Evolutionary conservation across 1,140 invertebrate genomes (phyloP).

Genomic region (Drosophila tristis): DNA sequence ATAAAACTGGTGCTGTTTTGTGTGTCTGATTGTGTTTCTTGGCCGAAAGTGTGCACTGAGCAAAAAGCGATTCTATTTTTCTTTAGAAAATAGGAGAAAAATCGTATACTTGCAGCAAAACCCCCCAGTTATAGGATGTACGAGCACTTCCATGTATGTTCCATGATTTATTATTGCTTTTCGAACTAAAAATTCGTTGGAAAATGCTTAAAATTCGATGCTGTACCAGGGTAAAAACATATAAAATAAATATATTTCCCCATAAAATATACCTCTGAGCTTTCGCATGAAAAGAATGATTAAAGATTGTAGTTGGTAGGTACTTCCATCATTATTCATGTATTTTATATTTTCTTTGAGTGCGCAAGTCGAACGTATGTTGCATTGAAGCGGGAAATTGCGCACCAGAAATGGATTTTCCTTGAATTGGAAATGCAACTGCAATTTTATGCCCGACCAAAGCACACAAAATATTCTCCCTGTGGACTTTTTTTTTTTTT

Average conservation of each 20-base stretch:
- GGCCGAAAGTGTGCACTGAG: not conserved
- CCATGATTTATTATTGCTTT: too few species aligned
- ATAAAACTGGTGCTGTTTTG: constrained; percentile 20
- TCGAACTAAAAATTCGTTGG: too few species aligned
- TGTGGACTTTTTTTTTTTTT: too few species aligned
- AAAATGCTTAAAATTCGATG: too few species aligned
- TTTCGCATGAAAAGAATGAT: not conserved
- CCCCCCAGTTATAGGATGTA: not conserved
- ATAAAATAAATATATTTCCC: not conserved
- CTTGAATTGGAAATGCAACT: constrained; percentile 30
- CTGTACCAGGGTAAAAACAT: too few species aligned
- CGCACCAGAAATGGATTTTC: constrained; percentile 15
- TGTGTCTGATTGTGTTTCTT: constrained; percentile 6
- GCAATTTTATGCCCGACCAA: constrained; percentile 22
- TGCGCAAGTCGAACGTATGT: not conserved
- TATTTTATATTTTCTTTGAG: too few species aligned
- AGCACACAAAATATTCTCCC: not conserved
- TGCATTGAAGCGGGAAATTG: constrained; percentile 29
- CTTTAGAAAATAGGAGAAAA: not conserved
- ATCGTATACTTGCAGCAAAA: not conserved
- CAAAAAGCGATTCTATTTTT: not conserved
- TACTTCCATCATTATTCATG: too few species aligned
- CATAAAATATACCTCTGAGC: too few species aligned
- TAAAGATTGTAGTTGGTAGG: too few species aligned
- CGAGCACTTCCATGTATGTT: too few species aligned